phyloP scores from a whole-genome alignment of 2,888 invertebrate species.

The Pogonocherus hispidulus region DNA sequence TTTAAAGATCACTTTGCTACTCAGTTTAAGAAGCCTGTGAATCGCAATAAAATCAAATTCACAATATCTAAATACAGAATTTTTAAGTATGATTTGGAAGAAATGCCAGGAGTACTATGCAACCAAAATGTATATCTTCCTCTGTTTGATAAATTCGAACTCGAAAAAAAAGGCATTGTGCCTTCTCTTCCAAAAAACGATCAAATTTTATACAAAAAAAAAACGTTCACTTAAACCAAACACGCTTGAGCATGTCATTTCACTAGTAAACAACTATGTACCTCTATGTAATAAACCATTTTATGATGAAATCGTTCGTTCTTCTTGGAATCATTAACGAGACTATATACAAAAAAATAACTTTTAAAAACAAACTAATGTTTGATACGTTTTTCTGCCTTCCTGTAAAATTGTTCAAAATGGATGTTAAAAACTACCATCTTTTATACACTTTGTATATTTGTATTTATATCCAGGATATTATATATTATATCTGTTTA shows the following conservation, averaged over 20 bases:
- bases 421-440: too few species aligned
- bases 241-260: constrained; percentile 16
- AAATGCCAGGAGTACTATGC: constrained; percentile 7
- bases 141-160: constrained; percentile 11
- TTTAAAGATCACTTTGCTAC: constrained; percentile 13
- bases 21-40: constrained; percentile 12
- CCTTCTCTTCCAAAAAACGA: not conserved
- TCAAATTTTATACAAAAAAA: constrained; percentile 2
- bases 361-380: not conserved
- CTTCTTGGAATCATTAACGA: not conserved
- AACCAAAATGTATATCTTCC: constrained; percentile 17
- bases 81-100: constrained; percentile 1
- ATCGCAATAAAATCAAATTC: constrained; percentile 16
- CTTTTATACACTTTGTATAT: too few species aligned
- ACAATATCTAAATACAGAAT: constrained; percentile 25
- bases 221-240: constrained; percentile 11
- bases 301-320: not conserved
- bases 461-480: too few species aligned
- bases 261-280: constrained; percentile 18
- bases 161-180: not conserved
- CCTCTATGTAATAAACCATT: constrained; percentile 5
- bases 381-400: not conserved
- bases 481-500: too few species aligned
- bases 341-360: not conserved
- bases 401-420: constrained; percentile 1